A percentile compares a stretch with the other conserved stretches of the same genome.
phyloP scores from a whole-genome alignment of 1,140 invertebrate genomes.

The Brachionus koreanus region DNA sequence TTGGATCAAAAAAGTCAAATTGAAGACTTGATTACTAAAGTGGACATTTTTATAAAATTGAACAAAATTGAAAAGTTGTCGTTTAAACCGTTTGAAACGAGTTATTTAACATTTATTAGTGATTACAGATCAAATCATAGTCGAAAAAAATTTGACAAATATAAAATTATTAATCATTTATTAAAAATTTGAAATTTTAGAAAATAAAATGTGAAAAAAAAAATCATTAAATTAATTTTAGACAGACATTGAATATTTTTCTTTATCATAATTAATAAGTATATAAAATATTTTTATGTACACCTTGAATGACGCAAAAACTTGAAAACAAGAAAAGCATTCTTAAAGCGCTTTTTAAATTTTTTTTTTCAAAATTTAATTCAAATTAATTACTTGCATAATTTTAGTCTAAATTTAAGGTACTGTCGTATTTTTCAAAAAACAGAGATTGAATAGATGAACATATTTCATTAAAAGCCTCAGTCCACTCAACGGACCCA shows the following conservation, averaged over 20 bases:
- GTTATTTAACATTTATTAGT: conserved; percentile 4
- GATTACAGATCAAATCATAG: conserved; percentile 20
- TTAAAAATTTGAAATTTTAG: not conserved
- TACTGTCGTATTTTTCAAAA: conserved; percentile 34
- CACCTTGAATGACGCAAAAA: not conserved
- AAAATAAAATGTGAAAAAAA: not conserved
- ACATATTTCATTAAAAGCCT: not conserved
- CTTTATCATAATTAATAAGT: not conserved
- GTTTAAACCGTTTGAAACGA: conserved; percentile 11
- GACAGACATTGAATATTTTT: not conserved
- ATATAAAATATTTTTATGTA: not conserved
- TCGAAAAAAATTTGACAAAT: not conserved
- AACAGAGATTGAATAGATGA: conserved; percentile 6
- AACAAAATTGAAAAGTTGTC: not conserved
- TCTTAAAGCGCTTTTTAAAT: not conserved
- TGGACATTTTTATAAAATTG: not conserved
- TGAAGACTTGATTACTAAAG: not conserved
- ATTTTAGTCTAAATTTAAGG: conserved; percentile 29
- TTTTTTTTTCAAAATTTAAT: not conserved
- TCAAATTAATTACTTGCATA: not conserved
- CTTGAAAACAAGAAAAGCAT: not conserved
- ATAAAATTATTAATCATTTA: conserved; percentile 27
- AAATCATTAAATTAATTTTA: not conserved
- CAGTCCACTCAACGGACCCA: conserved; percentile 35
- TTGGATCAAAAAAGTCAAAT: conserved; percentile 10